A percentile compares a stretch with the other conserved stretches of the same genome.
phyloP scores from a whole-genome alignment of 1,140 invertebrate genomes.

The Heterodera schachtii region DNA sequence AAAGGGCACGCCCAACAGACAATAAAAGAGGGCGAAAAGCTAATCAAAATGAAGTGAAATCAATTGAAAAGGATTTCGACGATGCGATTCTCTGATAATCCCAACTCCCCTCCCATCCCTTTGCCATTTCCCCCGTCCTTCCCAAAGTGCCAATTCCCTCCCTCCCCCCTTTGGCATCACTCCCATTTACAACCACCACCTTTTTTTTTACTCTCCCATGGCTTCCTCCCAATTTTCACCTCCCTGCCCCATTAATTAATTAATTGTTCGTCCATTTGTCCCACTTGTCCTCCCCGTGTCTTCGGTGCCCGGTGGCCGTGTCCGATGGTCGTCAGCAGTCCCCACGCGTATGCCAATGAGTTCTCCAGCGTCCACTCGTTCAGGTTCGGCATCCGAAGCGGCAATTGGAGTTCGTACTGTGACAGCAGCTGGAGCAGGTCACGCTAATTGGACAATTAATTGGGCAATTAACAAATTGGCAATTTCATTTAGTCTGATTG shows the following conservation, averaged over 20 bases:
- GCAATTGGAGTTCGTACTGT: constrained; percentile 39
- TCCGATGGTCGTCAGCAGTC: constrained; percentile 44
- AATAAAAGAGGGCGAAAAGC: constrained; percentile 44
- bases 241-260: not conserved
- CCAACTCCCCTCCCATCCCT: no score
- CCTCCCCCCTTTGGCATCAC: no score
- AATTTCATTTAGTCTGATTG: no score
- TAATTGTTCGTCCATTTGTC: not conserved
- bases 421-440: constrained; percentile 27
- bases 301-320: constrained; percentile 44
- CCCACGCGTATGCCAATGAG: constrained; percentile 48
- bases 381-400: constrained; percentile 34
- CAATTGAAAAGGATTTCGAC: not conserved
- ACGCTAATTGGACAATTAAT: constrained; percentile 14
- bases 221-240: no score
- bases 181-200: no score
- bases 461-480: no score
- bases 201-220: no score
- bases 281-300: constrained; percentile 41
- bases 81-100: no score
- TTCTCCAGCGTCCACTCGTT: constrained; percentile 48
- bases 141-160: no score
- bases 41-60: constrained; percentile 17
- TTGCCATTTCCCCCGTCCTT: no score
- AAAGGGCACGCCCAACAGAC: constrained; percentile 44